phyloP scores from a whole-genome alignment of 2,888 invertebrate species.

The Hymenopus coronatus region DNA sequence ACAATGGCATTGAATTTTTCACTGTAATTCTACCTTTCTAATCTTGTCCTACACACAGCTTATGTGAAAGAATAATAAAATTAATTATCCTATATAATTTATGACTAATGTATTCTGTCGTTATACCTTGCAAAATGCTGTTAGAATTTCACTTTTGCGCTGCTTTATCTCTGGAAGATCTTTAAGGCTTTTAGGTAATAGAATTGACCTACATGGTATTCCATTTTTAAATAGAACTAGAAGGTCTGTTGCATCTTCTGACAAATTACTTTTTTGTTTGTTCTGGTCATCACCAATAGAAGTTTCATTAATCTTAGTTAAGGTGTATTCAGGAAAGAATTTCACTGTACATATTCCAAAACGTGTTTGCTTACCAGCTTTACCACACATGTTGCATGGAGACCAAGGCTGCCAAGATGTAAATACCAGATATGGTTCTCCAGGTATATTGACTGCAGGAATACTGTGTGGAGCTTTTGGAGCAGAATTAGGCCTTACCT shows the following conservation, averaged over 20 bases:
- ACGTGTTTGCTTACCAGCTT: constrained; percentile 55
- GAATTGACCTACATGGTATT: constrained; percentile 58
- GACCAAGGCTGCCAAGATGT: constrained; percentile 65
- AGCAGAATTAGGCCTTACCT: constrained; percentile 38
- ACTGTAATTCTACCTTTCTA: too few species aligned
- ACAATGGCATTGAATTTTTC: too few species aligned
- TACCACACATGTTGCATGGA: constrained; percentile 60
- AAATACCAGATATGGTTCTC: constrained; percentile 48
- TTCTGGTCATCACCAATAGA: not conserved
- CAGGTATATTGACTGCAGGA: constrained; percentile 42
- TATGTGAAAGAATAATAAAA: too few species aligned
- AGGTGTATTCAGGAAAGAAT: not conserved
- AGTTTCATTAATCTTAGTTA: not conserved
- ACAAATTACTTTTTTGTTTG: not conserved
- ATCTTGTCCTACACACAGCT: too few species aligned
- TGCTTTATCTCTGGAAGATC: constrained; percentile 45
- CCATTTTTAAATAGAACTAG: constrained; percentile 52
- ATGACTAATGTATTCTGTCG: not conserved
- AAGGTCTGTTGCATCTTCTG: constrained; percentile 32
- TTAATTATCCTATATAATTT: not conserved
- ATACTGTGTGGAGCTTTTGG: constrained; percentile 23
- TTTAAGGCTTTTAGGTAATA: constrained; percentile 50
- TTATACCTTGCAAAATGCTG: constrained; percentile 53
- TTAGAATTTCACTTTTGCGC: constrained; percentile 55
- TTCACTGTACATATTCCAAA: constrained; percentile 60